Evolutionary conservation across 2,888 invertebrate species (phyloP), one percentile per base, ranked within the genome.

Genomic region (Dasypolia templi): DNA sequence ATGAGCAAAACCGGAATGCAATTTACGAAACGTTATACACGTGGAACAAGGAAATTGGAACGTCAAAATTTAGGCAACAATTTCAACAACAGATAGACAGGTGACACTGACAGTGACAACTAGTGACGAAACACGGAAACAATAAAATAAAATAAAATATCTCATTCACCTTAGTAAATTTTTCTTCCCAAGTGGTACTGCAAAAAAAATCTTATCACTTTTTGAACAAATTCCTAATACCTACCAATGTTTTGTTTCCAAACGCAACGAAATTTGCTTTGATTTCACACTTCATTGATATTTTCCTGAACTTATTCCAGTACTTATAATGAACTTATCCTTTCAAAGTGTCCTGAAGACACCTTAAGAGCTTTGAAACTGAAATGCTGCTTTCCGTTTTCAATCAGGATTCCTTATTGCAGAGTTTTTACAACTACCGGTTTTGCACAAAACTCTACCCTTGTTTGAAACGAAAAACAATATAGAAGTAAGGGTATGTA

Each of bases 251-350:
- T 70, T 74, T 58, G 26, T 82, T 46, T 64, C 32, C n/a, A 7
- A 62, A 76, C 70, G 35, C 46, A 55, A 51, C 56, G 26, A 46
- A 49, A 51, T 35, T n/a, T 39, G 49, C 67, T 83, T 81, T 83
- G 81, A 81, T 77, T 84, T 84, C 63, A 84, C 81, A 83, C 59
- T 75, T 67, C 77, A 61, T 49, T 72, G 81, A 32, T 49, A 55
- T 73, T 49, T 75, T 70, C 46, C 44, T 53, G 62, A 81, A 66
- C 51, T 58, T 55, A 44, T 59, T 42, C 35, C 42, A 75, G 75
- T 49, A 61, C 62, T 65, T 61, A 53, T 29, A 39, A 66, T 61
- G 67, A 77, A 67, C 55, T 59, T 64, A 35, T 55, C 51, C 58
- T 63, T 67, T 66, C 51, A 71, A 77, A 72, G 53, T n/a, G 19